phyloP scores from a whole-genome alignment of 2,888 invertebrate species.

The Elmis aenea region DNA sequence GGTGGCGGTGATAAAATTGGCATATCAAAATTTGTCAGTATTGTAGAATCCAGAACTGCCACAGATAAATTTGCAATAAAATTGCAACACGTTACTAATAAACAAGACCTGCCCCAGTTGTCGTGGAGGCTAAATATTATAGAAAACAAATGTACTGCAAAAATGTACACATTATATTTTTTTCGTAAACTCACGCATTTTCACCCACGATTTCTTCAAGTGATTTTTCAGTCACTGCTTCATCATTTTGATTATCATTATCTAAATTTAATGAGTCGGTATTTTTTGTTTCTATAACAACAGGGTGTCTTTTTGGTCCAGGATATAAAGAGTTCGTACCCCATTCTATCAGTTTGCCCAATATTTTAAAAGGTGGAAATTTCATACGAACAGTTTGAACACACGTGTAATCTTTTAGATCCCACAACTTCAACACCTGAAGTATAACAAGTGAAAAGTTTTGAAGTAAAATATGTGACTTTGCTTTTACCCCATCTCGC shows the following conservation, averaged over 20 bases:
- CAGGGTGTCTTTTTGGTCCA: constrained; percentile 44
- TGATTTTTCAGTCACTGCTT: constrained; percentile 7
- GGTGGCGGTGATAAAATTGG: constrained; percentile 41
- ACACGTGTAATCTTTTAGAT: constrained; percentile 53
- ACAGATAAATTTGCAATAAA: constrained; percentile 44
- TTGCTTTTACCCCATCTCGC: constrained; percentile 55
- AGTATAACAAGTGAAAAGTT: no score
- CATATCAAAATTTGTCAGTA: constrained; percentile 28
- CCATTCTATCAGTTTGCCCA: constrained; percentile 56
- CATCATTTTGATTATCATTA: constrained; percentile 1
- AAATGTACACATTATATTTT: no score
- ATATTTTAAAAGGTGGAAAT: constrained; percentile 53
- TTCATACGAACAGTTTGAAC: constrained; percentile 53
- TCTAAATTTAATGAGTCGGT: no score
- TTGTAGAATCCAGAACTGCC: constrained; percentile 3
- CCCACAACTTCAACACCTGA: constrained; percentile 57
- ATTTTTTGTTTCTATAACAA: constrained; percentile 1
- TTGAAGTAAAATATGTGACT: no score
- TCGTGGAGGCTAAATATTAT: constrained; percentile 9
- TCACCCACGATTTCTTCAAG: constrained; percentile 13
- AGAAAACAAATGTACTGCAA: not conserved
- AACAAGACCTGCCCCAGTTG: constrained; percentile 42
- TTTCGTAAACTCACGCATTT: no score
- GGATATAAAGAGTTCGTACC: constrained; percentile 53
- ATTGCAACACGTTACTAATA: constrained; percentile 55